Evolutionary conservation across 2,797 vertebrate species (phyloP).

Genomic region (Bucorvus abyssinicus): DNA sequence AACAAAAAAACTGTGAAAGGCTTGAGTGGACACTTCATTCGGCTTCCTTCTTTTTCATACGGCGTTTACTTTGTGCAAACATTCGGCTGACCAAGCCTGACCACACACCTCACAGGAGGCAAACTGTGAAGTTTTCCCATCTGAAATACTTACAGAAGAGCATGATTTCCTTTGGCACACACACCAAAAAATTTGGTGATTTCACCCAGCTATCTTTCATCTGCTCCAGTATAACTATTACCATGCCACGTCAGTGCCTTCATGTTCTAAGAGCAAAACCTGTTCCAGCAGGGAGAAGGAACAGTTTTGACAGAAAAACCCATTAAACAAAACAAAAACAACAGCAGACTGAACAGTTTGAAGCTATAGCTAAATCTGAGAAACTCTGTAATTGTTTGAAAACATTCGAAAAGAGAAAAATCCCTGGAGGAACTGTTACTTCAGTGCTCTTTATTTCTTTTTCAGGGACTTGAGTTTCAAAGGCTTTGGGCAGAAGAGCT

Average conservation of each 20-base stretch:
- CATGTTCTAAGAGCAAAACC: background rate
- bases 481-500: background rate
- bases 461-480: background rate
- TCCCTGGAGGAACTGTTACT: background rate
- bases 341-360: background rate
- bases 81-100: background rate
- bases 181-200: background rate
- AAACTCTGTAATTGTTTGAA: background rate
- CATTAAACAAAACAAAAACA: background rate
- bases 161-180: background rate
- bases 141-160: conserved; percentile 1
- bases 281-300: background rate
- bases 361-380: background rate
- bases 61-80: background rate
- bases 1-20: background rate
- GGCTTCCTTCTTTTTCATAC: background rate
- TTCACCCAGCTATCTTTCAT: background rate
- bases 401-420: background rate
- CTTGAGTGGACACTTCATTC: background rate
- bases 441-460: background rate
- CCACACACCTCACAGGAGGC: background rate
- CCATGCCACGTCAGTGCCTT: background rate
- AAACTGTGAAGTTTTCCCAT: background rate
- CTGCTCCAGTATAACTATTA: background rate
- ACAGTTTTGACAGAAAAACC: background rate